Base-by-base conservation (phyloP, 2,113 vertebrate species). In the Acanthochromis polyacanthus region DNA sequence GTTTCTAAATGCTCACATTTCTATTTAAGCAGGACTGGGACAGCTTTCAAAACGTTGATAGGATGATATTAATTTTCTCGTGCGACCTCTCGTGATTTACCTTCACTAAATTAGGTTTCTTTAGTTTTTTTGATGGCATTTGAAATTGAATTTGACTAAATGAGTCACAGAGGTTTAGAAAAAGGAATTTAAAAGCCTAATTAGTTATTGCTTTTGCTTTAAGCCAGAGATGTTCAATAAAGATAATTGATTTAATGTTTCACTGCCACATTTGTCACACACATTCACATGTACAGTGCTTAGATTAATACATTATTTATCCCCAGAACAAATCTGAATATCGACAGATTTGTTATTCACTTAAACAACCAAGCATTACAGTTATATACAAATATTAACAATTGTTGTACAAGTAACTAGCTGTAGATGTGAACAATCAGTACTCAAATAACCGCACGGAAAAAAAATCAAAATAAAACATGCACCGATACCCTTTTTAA, bases 131-230 rank as follows among this genome's bases (percentile, higher is more conserved):
- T 71, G 71, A 3, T 45, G 30, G 45, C 10, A 43, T 61, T 59
- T 38, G 40, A 74, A 55, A 71, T 19, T 53, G 46, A 74, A 55
- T 74, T 19, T 53, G 52, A 84, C 46, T 73, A 46, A 82, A 75
- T 59, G 10, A 64, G 68, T 16, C 20, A 2, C 28, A 9, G 22
- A 55, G 50, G n/a, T 52, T 59, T 50, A 10, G 6, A 25, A 56
- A 28, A 69, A 23, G 7, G 1, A 19, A 67, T 30, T 63, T 19
- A 32, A 56, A 61, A 55, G 32, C n/a, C 57, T 61, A 19, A 23
- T 52, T 61, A 67, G 63, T 45, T 22, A 52, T 58, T 17, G 1
- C 73, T 71, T 68, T 58, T 17, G 1, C 69, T 71, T 68, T 15
- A 62, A 51, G 28, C 1, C 40, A 50, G 28, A 6, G 7, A 25